A percentile compares a stretch with the other conserved stretches of the same genome.
These are phyloP conservation scores for Laothoe populi DNA, from an alignment of 2,888 invertebrate genomes.

Conservation along the genomic window DNA sequence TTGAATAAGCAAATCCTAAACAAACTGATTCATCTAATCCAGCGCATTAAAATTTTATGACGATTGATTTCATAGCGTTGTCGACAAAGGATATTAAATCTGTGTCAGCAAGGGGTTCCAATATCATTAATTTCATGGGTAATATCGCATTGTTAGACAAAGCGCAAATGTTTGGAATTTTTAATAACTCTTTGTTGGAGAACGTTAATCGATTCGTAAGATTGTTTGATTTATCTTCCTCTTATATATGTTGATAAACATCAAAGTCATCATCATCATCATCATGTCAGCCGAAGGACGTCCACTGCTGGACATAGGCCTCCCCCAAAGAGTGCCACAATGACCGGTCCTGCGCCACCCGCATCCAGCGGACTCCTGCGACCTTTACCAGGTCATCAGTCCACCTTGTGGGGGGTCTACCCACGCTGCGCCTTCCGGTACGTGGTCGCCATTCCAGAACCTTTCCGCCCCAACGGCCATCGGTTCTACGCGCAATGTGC, in stretches of 20 bases:
- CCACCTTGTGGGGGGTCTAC: no score
- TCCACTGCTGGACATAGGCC: no score
- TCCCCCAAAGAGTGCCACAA: no score
- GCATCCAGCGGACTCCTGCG: no score
- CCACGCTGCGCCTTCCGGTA: no score
- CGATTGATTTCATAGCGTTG: constrained; percentile 14
- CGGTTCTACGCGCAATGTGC: no score
- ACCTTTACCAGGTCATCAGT: no score
- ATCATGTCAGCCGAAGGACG: no score
- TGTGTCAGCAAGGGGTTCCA: constrained; percentile 26
- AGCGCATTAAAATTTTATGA: constrained; percentile 1
- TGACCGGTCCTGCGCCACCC: no score
- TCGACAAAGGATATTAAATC: constrained; percentile 27
- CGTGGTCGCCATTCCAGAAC: no score
- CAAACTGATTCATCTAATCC: neutral
- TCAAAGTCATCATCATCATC: neutral
- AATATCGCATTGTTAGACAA: constrained; percentile 31
- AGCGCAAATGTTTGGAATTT: constrained; percentile 27
- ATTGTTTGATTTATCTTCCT: constrained; percentile 21
- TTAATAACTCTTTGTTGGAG: constrained; percentile 26
- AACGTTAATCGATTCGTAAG: constrained; percentile 13
- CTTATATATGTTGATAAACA: neutral
- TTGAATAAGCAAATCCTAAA: neutral
- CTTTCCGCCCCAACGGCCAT: no score
- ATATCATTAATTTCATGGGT: constrained; percentile 34